A percentile compares a stretch with the other conserved stretches of the same genome.
These are phyloP conservation scores for Calidris pygmaea DNA, from an alignment of 2,113 vertebrate genomes.

Conservation along the genomic window DNA sequence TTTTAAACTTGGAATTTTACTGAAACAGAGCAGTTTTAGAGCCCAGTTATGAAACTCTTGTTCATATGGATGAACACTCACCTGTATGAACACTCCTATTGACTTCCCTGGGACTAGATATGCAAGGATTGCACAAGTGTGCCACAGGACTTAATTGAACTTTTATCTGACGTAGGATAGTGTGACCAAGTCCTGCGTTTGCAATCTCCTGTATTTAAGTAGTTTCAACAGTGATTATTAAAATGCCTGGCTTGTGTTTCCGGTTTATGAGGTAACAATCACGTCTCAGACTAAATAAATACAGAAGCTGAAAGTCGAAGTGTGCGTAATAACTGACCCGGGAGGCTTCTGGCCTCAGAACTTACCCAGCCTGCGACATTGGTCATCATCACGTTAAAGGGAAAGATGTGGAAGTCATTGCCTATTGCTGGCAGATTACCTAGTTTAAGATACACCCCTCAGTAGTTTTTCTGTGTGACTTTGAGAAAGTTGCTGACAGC, in stretches of 20 bases:
- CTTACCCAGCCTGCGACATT: neutral
- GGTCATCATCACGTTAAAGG: neutral
- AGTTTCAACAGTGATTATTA: slow-evolving; percentile 39
- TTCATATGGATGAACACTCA: neutral
- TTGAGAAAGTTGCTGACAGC: neutral
- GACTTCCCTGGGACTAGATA: neutral
- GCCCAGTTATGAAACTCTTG: neutral
- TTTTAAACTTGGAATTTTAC: neutral
- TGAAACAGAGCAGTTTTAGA: neutral
- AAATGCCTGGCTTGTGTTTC: slow-evolving; percentile 53
- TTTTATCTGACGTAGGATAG: slow-evolving; percentile 55
- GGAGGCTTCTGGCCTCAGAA: neutral
- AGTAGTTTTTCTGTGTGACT: neutral
- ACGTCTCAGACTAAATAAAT: slow-evolving; percentile 25
- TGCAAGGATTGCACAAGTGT: slow-evolving; percentile 22
- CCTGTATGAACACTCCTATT: neutral
- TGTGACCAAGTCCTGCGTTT: slow-evolving; percentile 22
- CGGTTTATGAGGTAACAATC: slow-evolving; percentile 38
- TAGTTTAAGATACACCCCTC: neutral
- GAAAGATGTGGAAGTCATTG: neutral
- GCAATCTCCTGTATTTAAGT: slow-evolving; percentile 35
- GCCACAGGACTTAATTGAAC: slow-evolving; percentile 43
- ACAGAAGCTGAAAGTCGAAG: slow-evolving; percentile 41
- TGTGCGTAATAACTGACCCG: neutral
- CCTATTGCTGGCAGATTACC: neutral